phyloP scores from a whole-genome alignment of 2,113 vertebrate species.

The Salvelinus namaycush region DNA sequence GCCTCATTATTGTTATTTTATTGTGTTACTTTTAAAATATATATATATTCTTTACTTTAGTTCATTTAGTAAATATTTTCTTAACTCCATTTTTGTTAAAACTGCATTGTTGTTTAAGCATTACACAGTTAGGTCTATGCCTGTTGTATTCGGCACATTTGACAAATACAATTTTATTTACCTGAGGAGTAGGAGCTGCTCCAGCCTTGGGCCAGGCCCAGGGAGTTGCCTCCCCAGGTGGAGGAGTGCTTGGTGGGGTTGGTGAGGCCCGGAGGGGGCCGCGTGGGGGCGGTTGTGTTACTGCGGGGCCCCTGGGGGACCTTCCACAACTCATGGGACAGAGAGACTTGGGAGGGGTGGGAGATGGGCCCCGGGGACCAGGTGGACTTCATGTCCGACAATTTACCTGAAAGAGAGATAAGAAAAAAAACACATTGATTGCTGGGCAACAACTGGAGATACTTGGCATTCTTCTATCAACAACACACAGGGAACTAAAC shows the following conservation, averaged over 20 bases:
- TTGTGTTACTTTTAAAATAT: no score
- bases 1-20: no score
- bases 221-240: slow-evolving; percentile 90
- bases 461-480: neutral
- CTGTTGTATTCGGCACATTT: no score
- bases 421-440: neutral
- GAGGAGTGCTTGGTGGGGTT: slow-evolving; percentile 90
- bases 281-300: slow-evolving; percentile 85
- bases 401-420: slow-evolving; percentile 80
- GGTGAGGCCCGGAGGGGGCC: slow-evolving; percentile 91
- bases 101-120: no score
- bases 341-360: slow-evolving; percentile 85
- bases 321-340: slow-evolving; percentile 97
- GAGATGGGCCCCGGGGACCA: slow-evolving; percentile 93
- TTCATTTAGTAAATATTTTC: no score
- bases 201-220: slow-evolving; percentile 84
- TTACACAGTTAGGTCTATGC: no score
- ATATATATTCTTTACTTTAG: no score
- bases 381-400: slow-evolving; percentile 96
- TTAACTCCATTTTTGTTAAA: no score
- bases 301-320: slow-evolving; percentile 85
- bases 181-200: slow-evolving; percentile 93
- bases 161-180: slow-evolving; percentile 20
- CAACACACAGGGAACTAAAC: neutral
- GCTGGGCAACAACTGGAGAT: neutral